A percentile compares a stretch with the other conserved stretches of the same genome.
phyloP scores from a whole-genome alignment of 2,888 invertebrate species.

The Ornithoptera alexandrae region DNA sequence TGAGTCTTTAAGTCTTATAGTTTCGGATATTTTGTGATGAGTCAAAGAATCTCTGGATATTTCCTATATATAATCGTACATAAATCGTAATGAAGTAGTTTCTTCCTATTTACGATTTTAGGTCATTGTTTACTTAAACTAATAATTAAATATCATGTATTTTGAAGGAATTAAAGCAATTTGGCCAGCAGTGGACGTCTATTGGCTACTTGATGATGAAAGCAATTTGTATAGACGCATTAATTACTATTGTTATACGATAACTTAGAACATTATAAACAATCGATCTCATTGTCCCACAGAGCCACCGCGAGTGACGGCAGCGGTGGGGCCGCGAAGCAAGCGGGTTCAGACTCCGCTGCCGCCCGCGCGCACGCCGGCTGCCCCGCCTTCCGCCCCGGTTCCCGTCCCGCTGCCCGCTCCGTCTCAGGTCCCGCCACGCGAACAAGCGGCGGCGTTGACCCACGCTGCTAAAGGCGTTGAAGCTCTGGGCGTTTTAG shows the following conservation, averaged over 20 bases:
- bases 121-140: too few species aligned
- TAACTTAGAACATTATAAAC: constrained; percentile 19
- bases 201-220: too few species aligned
- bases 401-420: constrained; percentile 40
- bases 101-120: too few species aligned
- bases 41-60: too few species aligned
- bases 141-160: too few species aligned
- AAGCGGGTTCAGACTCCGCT: constrained; percentile 71
- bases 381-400: constrained; percentile 53
- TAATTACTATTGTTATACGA: not conserved
- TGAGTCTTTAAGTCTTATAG: too few species aligned
- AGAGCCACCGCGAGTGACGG: constrained; percentile 71
- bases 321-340: constrained; percentile 66
- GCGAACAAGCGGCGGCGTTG: constrained; percentile 62
- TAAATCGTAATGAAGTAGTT: too few species aligned
- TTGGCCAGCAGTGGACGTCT: too few species aligned
- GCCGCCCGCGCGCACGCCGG: constrained; percentile 35
- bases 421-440: constrained; percentile 45
- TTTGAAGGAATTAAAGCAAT: too few species aligned
- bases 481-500: constrained; percentile 90
- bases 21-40: too few species aligned
- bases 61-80: too few species aligned
- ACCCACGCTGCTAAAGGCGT: constrained; percentile 83
- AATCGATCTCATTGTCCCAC: constrained; percentile 33
- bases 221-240: constrained; percentile 2